Evolutionary conservation across 1,140 invertebrate species (phyloP), one percentile per base, ranked within the genome.

Genomic region (Amphibalanus amphitrite): DNA sequence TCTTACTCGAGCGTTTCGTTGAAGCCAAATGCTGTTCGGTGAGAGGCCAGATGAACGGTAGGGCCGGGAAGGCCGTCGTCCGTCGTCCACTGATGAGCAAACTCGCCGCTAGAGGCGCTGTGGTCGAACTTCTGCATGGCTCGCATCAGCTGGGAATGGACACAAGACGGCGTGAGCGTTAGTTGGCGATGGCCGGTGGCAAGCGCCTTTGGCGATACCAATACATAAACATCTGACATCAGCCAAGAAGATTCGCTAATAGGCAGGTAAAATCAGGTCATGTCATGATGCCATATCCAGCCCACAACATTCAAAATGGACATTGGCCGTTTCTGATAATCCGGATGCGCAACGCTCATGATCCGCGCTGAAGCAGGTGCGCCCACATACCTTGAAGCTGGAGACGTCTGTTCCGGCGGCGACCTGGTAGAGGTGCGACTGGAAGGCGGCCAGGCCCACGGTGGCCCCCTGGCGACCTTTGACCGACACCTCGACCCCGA

Each of bases 391-490:
- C 47, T 59, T 59, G 20, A 3, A 59, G 47, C 47, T 59, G 47
- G 47, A 59, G 47, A 59, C 47, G 47, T 59, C 47, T 8, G 47
- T 59, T 3, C 47, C 47, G 6, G 47, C 10, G 6, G 47, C 23
- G 47, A 59, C 47, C 47, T 59, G 47, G 47, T 59, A 59, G 13
- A 59, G 47, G 47, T 59, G 13, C 1, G 47, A 59, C 47, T 59
- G 47, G 47, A 81, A 29, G n/a, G 77, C 80, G 23, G 79, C 77
- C 28, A 84, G 78, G 0, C 80, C 82, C n/a, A 84, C 77, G 72
- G 80, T 84, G 1, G 82, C 80, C 26, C 82, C 82, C 8, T 82
- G 82, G 33, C 83, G 78, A 30, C 82, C 81, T 15, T 77, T 73
- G 0, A 82, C 78, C 28, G 79, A 77, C 17, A 84, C 79, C 74